Percentiles rank a stretch among this genome's conserved stretches.
Conservation (phyloP, 2,113 vertebrate genomes). For the Ceyx melanurus region DNA sequence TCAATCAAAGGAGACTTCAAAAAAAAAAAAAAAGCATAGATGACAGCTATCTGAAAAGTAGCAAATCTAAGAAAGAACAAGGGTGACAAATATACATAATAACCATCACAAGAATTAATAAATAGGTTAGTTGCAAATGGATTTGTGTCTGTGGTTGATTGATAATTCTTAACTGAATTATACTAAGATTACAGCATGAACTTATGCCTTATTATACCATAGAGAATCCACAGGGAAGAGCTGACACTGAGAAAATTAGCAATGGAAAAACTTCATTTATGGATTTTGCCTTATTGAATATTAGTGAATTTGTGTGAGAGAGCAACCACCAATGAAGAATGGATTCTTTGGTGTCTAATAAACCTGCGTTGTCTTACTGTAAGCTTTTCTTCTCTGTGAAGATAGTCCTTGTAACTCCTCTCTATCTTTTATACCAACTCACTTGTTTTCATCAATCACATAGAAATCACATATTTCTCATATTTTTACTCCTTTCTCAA, state of each 20-base stretch:
- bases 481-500: background rate
- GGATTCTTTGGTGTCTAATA: background rate
- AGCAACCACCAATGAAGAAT: background rate
- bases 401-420: background rate
- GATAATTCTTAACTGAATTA: slow-evolving; percentile 7
- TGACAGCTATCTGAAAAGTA: background rate
- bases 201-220: background rate
- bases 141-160: background rate
- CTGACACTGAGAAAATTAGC: background rate
- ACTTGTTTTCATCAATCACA: background rate
- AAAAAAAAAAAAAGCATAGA: background rate
- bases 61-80: background rate
- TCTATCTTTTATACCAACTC: background rate
- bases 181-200: background rate
- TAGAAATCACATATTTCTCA: background rate
- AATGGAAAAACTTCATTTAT: background rate
- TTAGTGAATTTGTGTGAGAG: background rate
- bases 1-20: background rate
- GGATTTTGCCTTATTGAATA: background rate
- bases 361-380: background rate
- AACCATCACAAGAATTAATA: background rate
- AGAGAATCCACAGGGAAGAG: background rate
- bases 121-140: background rate
- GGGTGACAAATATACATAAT: background rate
- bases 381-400: background rate